A percentile compares a stretch with the other conserved stretches of the same genome.
Evolutionary conservation across 2,113 vertebrate species (phyloP).

Genomic region (Irena cyanogastra): DNA sequence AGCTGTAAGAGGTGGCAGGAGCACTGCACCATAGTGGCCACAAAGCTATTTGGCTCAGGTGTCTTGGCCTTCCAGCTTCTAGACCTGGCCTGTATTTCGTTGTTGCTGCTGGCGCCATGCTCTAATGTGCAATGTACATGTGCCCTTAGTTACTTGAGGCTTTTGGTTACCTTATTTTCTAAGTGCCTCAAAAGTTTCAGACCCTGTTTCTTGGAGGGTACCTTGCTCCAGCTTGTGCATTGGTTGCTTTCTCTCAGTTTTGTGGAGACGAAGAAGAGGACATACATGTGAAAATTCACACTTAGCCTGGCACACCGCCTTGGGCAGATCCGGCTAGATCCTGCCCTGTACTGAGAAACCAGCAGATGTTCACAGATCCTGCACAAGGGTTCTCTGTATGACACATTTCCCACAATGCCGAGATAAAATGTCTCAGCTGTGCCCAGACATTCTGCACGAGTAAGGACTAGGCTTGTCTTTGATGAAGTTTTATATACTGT

Average conservation of each 20-base stretch:
- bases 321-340: not conserved
- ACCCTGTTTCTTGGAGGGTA: not conserved
- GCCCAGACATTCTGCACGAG: not conserved
- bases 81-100: not conserved
- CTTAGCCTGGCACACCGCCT: not conserved
- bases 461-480: not conserved
- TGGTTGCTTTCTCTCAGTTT: not conserved
- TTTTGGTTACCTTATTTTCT: not conserved
- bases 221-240: not conserved
- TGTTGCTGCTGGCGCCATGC: not conserved
- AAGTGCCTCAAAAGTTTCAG: not conserved
- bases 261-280: not conserved
- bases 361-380: conserved; percentile 10
- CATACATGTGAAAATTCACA: not conserved
- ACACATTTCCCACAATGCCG: conserved; percentile 1
- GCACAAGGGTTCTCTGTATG: not conserved
- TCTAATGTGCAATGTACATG: not conserved
- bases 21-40: rapidly evolving
- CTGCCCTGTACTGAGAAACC: not conserved
- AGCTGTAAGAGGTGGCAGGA: not conserved
- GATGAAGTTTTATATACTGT: not conserved
- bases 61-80: not conserved
- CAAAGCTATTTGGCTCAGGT: rapidly evolving
- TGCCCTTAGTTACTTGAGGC: rapidly evolving
- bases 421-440: not conserved